Base-by-base conservation (phyloP, 2,888 invertebrate species). In the Amiota mariae region DNA sequence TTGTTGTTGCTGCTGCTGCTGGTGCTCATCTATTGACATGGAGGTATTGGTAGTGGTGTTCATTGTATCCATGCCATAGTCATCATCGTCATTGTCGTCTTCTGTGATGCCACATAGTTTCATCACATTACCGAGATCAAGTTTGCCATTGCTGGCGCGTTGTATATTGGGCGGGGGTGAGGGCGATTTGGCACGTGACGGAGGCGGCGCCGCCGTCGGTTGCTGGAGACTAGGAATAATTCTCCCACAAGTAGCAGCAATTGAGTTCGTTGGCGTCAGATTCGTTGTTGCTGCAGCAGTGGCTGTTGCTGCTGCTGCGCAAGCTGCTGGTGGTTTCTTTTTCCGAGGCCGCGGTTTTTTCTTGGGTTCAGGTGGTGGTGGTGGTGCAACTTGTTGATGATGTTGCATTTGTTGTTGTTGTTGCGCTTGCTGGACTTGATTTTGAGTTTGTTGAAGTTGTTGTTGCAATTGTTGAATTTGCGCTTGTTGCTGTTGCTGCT, bases 61-160 rank as follows among this genome's bases (percentile, higher is more conserved):
- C 54, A 82, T 80, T 18, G 72, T 70, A 18, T 88, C 89, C 84
- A 90, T 88, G 73, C 85, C 84, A 64, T 87, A 89, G 79, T 94
- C 94, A 75, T 94, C 94, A 63, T 93, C 88, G 63, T 89, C 90
- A 78, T 94, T 94, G 77, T 94, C 94, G 77, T 94, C 94, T 71
- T 93, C 94, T 76, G 93, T 93, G 73, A 90, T 90, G 90, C 94
- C 93, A 68, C 94, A 94, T 75, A 94, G 91, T 88, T 94, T 94
- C 93, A 94, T 94, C 56, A 94, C 93, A 88, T 93, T 94, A 71
- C 94, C 94, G 80, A 94, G 91, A 88, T 94, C 94, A 72, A 94
- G 88, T 85, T 93, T 92, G 13, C 90, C 89, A 71, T 89, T 88
- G 80, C 89, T 88, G 72, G 90, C 81, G 57, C 87, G 82, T 71